Evolutionary conservation across 2,113 vertebrate genomes (phyloP).

Genomic region (Ailurus styani): DNA sequence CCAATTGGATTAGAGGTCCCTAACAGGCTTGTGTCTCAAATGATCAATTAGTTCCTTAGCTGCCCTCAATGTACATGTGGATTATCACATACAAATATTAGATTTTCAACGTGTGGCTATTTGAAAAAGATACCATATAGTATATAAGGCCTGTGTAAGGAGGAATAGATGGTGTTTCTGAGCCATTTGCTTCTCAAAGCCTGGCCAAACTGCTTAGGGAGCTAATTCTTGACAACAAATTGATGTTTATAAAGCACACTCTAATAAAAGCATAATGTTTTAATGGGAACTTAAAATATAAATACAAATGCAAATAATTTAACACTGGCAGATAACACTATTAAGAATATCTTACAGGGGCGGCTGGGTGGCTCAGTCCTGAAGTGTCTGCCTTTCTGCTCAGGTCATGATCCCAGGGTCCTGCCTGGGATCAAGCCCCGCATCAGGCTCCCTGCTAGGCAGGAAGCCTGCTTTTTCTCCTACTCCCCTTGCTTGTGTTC

Average conservation of each 20-base stretch:
- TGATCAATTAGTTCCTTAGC: neutral
- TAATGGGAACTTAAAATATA: neutral
- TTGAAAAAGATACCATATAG: neutral
- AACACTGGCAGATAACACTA: neutral
- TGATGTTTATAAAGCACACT: neutral
- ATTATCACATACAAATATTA: neutral
- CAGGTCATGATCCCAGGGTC: too few species aligned
- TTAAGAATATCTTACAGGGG: neutral
- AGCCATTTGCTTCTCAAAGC: neutral
- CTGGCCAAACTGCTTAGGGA: neutral
- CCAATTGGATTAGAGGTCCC: neutral
- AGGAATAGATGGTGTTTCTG: neutral
- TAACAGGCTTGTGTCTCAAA: neutral
- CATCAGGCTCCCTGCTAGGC: too few species aligned
- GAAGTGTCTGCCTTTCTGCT: too few species aligned
- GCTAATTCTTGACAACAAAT: neutral
- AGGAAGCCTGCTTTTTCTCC: too few species aligned
- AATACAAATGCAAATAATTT: constrained; percentile 9
- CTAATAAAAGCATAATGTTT: neutral
- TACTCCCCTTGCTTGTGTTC: too few species aligned
- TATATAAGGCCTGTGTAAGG: neutral
- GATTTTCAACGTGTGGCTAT: neutral
- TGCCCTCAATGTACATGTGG: neutral
- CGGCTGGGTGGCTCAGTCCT: too few species aligned
- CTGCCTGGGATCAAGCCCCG: too few species aligned